These are phyloP conservation scores for Threskiornis aethiopicus DNA, from an alignment of 2,797 vertebrate species.

Conservation along the genomic window DNA sequence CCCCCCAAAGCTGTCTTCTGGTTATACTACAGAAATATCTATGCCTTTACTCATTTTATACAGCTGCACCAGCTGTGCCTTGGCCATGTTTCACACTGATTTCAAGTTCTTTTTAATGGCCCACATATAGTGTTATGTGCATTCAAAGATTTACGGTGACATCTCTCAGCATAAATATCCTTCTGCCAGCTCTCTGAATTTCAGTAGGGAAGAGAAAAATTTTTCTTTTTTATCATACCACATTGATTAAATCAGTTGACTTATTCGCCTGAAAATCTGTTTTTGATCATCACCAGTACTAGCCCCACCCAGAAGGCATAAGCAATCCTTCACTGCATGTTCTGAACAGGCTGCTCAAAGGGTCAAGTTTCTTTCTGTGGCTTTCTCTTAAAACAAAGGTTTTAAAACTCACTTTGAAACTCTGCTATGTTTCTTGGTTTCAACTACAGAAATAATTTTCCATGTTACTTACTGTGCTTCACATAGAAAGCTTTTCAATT, in stretches of 20 bases:
- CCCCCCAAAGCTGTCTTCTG: not conserved
- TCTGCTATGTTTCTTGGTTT: not conserved
- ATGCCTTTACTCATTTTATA: not conserved
- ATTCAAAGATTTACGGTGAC: not conserved
- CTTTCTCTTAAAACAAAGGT: not conserved
- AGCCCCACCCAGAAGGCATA: not conserved
- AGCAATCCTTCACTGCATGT: not conserved
- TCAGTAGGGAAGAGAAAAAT: not conserved
- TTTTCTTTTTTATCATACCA: not conserved
- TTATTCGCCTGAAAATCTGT: not conserved
- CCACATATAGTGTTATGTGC: fast-evolving
- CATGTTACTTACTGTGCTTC: not conserved
- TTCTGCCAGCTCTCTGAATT: not conserved
- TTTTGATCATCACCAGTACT: not conserved
- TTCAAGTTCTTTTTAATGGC: not conserved
- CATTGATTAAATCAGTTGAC: not conserved
- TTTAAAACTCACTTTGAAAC: not conserved
- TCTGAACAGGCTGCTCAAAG: not conserved
- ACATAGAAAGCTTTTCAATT: not conserved
- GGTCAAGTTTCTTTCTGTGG: not conserved
- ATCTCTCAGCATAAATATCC: not conserved
- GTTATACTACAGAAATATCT: not conserved
- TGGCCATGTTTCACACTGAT: not conserved
- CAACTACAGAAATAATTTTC: not conserved
- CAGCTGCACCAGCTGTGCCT: not conserved